Evolutionary conservation across 2,797 vertebrate species (phyloP), one percentile per base, ranked within the genome.

Genomic region (Microctenopoma steveboyesi): DNA sequence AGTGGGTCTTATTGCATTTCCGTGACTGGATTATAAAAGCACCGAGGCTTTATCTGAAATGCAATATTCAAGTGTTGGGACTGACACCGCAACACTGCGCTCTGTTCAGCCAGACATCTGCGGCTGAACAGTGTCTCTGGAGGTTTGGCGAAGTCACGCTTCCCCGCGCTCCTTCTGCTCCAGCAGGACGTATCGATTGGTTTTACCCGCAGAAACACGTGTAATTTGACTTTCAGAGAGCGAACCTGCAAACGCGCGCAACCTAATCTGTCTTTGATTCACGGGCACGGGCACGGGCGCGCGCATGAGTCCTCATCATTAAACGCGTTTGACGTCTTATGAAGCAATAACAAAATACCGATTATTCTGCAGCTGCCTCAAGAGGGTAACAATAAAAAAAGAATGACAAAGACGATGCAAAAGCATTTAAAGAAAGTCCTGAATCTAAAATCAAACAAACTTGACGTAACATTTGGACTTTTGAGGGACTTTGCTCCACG

Each of bases 81-180:
- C 60, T 15, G n/a, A 54, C 48, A 61, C 50, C 52, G 28, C 35
- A 52, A 61, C 55, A 66, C 49, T 45, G 13, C 58, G 27, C 45
- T 64, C 59, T 68, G 76, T 69, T 75, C 35, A 58, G 64, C 39
- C 55, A 74, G 78, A 90, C 89, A 89, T 88, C 87, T 90, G 90
- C 78, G 77, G 62, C 47, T 68, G 58, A 72, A 77, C 71, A 53
- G 64, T 3, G 81, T 89, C 89, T 89, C 86, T 62, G 73, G 86
- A 79, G 90, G 74, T 39, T 89, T 85, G 70, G 39, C 45, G 70
- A 58, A 81, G 88, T 91, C 90, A 90, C 86, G 89, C 89, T 85
- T 83, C 84, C 69, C 70, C 73, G 86, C 68, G 65, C 85, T 78
- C 66, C 77, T 79, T 83, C 83, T 81, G 76, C 66, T 83, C 82